These are phyloP conservation scores for Macrotis lagotis DNA, from an alignment of 2,113 vertebrate species.

Conservation along the genomic window DNA sequence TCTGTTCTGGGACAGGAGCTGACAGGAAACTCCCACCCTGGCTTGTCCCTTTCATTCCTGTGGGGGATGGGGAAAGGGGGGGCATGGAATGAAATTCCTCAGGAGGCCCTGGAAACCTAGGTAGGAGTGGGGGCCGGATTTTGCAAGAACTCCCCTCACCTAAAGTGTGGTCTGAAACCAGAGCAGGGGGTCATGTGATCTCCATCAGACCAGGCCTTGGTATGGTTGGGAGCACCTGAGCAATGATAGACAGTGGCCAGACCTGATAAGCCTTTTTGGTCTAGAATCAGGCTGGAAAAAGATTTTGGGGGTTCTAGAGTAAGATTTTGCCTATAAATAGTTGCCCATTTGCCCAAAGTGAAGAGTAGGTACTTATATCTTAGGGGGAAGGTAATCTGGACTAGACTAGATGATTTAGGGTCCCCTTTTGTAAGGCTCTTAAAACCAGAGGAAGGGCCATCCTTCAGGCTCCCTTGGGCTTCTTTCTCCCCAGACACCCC, in stretches of 20 bases:
- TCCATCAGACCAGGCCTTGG: neutral
- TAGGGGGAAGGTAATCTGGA: neutral
- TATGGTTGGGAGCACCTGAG: neutral
- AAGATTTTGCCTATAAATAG: neutral
- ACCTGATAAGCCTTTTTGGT: neutral
- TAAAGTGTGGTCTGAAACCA: neutral
- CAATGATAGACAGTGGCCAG: neutral
- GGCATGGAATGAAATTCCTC: neutral
- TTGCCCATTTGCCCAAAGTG: neutral
- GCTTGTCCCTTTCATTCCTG: neutral
- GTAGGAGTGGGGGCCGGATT: neutral
- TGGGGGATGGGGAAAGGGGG: neutral
- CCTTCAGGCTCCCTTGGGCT: neutral
- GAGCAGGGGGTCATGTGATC: neutral
- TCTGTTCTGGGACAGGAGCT: slow-evolving; percentile 1
- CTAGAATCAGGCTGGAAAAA: neutral
- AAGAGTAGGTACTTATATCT: neutral
- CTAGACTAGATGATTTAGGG: neutral
- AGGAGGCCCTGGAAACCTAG: neutral
- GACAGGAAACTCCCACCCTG: slow-evolving; percentile 1
- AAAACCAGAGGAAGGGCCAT: neutral
- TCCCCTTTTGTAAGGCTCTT: neutral
- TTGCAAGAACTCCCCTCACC: neutral
- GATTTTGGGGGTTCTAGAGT: neutral
- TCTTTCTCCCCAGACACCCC: neutral